phyloP scores from a whole-genome alignment of 2,797 vertebrate genomes.

The Crypturellus tataupa region DNA sequence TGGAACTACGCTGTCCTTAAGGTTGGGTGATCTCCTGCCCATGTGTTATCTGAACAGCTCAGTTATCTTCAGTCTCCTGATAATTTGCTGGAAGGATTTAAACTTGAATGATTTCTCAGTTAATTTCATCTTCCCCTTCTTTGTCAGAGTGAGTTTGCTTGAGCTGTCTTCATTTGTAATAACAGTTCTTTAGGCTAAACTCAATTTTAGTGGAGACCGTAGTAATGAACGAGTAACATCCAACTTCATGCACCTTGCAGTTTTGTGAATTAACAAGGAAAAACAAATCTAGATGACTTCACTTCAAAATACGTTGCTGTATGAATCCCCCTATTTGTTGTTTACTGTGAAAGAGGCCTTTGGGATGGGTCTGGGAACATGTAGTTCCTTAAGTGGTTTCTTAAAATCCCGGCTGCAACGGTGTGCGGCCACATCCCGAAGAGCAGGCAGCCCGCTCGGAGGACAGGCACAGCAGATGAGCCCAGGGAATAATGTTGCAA shows the following conservation, averaged over 20 bases:
- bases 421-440: neutral
- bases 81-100: neutral
- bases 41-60: neutral
- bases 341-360: neutral
- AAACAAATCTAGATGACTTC: neutral
- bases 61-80: neutral
- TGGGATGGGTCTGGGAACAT: neutral
- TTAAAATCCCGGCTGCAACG: slow-evolving; percentile 4
- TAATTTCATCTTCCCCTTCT: neutral
- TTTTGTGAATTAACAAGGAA: neutral
- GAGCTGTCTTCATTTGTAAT: neutral
- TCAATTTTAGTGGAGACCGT: neutral
- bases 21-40: neutral
- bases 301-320: neutral
- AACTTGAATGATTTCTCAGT: neutral
- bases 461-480: neutral
- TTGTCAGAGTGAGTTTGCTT: neutral
- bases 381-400: neutral
- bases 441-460: neutral
- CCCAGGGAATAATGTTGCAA: neutral
- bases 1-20: neutral
- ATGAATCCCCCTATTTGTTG: neutral
- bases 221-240: neutral
- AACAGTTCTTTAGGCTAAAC: neutral
- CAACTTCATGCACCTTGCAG: neutral